Conservation (phyloP, 2,888 invertebrate species). For the Callyntrura guangdongensis region DNA sequence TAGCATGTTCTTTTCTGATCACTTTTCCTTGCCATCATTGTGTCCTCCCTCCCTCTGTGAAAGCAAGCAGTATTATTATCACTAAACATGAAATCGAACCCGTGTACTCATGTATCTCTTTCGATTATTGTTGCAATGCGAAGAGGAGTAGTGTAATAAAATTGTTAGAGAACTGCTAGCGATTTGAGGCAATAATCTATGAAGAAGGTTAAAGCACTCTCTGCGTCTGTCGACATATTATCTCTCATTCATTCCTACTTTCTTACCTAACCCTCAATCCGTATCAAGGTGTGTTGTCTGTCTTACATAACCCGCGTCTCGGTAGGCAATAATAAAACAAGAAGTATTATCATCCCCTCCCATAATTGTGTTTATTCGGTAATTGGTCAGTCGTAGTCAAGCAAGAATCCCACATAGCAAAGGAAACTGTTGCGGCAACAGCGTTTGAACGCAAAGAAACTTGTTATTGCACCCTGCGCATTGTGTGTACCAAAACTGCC, state of each 20-base stretch:
- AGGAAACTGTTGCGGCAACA: not conserved
- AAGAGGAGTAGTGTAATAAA: not conserved
- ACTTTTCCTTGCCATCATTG: not conserved
- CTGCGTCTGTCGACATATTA: not conserved
- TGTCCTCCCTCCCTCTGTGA: not conserved
- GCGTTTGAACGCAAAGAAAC: constrained; percentile 40
- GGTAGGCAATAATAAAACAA: not conserved
- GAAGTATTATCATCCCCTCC: constrained; percentile 17
- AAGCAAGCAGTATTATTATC: not conserved
- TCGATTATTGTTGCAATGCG: not conserved
- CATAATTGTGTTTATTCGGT: constrained; percentile 9
- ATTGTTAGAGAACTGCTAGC: not conserved
- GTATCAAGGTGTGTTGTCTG: constrained; percentile 25
- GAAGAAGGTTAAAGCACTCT: constrained; percentile 23
- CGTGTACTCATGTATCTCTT: not conserved
- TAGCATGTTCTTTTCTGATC: not conserved
- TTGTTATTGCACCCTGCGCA: not conserved
- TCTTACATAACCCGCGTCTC: constrained; percentile 30
- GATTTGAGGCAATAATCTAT: not conserved
- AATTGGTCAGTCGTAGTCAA: not conserved
- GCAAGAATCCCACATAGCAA: not conserved
- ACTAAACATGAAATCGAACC: not conserved
- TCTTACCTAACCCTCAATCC: constrained; percentile 48
- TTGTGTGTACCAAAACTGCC: not conserved
- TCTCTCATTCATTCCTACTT: constrained; percentile 28